A percentile compares a stretch with the other conserved stretches of the same genome.
phyloP scores from a whole-genome alignment of 2,888 invertebrate genomes.

The Tribolium freemani region DNA sequence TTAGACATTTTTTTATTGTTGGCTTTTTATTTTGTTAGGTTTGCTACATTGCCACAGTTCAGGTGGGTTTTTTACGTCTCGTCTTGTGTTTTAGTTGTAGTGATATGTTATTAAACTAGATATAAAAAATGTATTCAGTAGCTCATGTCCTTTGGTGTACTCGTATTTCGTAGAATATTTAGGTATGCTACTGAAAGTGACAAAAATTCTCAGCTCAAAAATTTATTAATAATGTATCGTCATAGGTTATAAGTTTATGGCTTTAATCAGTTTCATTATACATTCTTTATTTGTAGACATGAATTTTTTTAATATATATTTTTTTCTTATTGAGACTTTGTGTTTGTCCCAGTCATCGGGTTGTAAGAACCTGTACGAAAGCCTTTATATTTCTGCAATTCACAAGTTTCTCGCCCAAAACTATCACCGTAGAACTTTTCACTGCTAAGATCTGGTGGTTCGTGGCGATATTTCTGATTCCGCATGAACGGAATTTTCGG shows the following conservation, averaged over 20 bases:
- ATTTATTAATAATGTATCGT: conserved; percentile 45
- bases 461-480: conserved; percentile 52
- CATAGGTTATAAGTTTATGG: conserved; percentile 53
- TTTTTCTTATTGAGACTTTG: conserved; percentile 56
- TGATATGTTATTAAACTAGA: conserved; percentile 47
- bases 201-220: conserved; percentile 56
- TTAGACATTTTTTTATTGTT: conserved; percentile 32
- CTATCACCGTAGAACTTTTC: conserved; percentile 60
- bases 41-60: conserved; percentile 19
- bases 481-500: conserved; percentile 55
- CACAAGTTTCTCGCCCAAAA: conserved; percentile 46
- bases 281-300: conserved; percentile 55
- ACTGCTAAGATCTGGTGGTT: conserved; percentile 40
- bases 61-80: conserved; percentile 31
- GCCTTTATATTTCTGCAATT: conserved; percentile 53
- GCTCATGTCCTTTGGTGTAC: conserved; percentile 56
- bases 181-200: conserved; percentile 57
- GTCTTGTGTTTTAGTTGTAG: conserved; percentile 50
- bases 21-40: conserved; percentile 31
- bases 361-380: conserved; percentile 51
- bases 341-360: conserved; percentile 55
- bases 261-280: conserved; percentile 55
- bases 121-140: conserved; percentile 54
- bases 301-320: conserved; percentile 58
- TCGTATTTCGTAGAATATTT: conserved; percentile 55